phyloP scores from a whole-genome alignment of 92 coral and sea anemone genomes.

The Siderastrea radians region DNA sequence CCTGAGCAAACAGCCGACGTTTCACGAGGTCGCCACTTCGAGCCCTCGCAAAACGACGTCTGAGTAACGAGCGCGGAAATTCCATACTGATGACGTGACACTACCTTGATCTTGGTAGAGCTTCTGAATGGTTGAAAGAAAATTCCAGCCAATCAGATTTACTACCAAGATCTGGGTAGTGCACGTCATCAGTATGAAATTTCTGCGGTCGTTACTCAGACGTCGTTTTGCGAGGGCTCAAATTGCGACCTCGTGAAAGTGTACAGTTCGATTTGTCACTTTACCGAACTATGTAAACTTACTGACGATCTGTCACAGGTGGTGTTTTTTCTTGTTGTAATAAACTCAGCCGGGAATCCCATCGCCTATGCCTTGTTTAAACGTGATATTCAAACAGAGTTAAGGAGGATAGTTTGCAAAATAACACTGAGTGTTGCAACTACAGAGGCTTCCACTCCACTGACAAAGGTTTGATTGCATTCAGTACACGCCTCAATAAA shows the following conservation, averaged over 20 bases:
- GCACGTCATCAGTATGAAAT: slow-evolving; percentile 9
- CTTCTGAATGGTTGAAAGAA: no score
- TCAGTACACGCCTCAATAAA: no score
- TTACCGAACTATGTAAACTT: slow-evolving; percentile 41
- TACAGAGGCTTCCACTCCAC: no score
- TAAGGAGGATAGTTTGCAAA: neutral
- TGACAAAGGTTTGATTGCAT: neutral
- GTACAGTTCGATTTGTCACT: slow-evolving; percentile 62
- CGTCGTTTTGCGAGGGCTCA: neutral
- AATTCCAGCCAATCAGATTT: no score
- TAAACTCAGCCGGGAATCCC: slow-evolving; percentile 40
- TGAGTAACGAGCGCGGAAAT: no score
- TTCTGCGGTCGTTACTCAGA: slow-evolving; percentile 60
- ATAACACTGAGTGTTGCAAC: neutral
- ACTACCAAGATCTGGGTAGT: no score
- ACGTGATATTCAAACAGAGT: slow-evolving; percentile 32
- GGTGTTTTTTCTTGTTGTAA: slow-evolving; percentile 26
- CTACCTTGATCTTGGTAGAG: no score
- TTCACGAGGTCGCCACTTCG: no score
- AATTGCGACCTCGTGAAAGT: neutral
- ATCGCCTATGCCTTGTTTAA: slow-evolving; percentile 47
- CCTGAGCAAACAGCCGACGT: no score
- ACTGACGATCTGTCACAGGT: neutral
- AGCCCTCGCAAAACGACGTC: no score
- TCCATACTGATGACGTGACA: no score